Conservation (phyloP, 2,797 vertebrate genomes). For the Buceros bicornis region DNA sequence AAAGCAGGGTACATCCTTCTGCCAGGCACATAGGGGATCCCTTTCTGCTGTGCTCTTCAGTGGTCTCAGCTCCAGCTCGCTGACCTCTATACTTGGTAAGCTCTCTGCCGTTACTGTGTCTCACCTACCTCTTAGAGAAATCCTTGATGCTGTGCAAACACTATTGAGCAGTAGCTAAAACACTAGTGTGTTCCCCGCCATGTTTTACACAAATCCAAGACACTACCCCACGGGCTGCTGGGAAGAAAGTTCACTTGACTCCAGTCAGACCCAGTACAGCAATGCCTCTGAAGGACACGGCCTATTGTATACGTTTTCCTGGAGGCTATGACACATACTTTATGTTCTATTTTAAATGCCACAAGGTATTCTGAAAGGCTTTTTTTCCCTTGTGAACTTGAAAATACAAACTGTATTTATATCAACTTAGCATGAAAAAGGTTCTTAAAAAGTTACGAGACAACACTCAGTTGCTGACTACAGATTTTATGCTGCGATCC, state of each 20-base stretch:
- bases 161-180: not conserved
- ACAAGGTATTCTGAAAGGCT: not conserved
- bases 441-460: not conserved
- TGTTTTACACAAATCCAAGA: not conserved
- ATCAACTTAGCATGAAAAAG: not conserved
- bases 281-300: not conserved
- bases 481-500: not conserved
- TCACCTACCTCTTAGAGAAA: not conserved
- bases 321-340: not conserved
- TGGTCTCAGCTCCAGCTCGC: not conserved
- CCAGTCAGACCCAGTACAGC: not conserved
- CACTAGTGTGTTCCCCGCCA: not conserved
- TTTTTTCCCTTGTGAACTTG: not conserved
- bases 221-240: fast-evolving
- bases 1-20: not conserved
- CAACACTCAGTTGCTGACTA: not conserved
- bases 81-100: not conserved
- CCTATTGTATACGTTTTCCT: not conserved
- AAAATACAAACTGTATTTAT: not conserved
- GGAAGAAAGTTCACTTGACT: not conserved
- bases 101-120: not conserved
- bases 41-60: not conserved
- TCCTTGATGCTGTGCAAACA: not conserved
- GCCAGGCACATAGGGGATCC: fast-evolving
- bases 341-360: not conserved